Evolutionary conservation across 2,888 invertebrate genomes (phyloP).

Genomic region (Cerastoderma edule): DNA sequence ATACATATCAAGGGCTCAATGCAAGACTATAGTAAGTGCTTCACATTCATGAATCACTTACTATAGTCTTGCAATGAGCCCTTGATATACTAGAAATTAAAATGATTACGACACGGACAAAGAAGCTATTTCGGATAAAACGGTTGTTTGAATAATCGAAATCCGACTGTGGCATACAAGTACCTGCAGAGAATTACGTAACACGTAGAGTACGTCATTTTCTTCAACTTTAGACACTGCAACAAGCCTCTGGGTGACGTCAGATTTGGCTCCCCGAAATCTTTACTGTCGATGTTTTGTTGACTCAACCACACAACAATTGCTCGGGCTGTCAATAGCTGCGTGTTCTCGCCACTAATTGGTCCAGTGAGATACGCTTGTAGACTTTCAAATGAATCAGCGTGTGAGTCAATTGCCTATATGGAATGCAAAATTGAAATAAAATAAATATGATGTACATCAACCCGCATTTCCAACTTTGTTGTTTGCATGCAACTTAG

Average conservation of each 20-base stretch:
- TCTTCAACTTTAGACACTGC: slow-evolving; percentile 29
- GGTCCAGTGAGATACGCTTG: slow-evolving; percentile 29
- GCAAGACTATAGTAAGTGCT: too few species aligned
- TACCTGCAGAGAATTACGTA: slow-evolving; percentile 45
- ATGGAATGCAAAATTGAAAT: not conserved
- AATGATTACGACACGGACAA: too few species aligned
- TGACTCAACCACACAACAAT: slow-evolving; percentile 43
- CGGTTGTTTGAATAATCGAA: too few species aligned
- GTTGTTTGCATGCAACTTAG: too few species aligned
- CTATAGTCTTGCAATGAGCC: too few species aligned
- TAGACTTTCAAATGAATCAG: slow-evolving; percentile 33
- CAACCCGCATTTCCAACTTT: too few species aligned
- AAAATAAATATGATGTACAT: not conserved
- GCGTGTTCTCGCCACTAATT: not conserved
- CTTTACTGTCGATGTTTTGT: slow-evolving; percentile 33
- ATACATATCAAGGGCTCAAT: too few species aligned
- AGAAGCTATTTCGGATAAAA: too few species aligned
- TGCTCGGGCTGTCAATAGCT: slow-evolving; percentile 31
- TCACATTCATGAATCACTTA: too few species aligned
- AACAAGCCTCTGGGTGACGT: slow-evolving; percentile 33
- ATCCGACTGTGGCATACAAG: not conserved
- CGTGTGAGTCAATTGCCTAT: slow-evolving; percentile 21
- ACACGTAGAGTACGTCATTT: slow-evolving; percentile 49
- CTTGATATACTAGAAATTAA: too few species aligned
- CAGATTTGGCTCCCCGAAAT: slow-evolving; percentile 23